Evolutionary conservation across 1,140 invertebrate species (phyloP).

Genomic region (Heliconius hewitsoni): DNA sequence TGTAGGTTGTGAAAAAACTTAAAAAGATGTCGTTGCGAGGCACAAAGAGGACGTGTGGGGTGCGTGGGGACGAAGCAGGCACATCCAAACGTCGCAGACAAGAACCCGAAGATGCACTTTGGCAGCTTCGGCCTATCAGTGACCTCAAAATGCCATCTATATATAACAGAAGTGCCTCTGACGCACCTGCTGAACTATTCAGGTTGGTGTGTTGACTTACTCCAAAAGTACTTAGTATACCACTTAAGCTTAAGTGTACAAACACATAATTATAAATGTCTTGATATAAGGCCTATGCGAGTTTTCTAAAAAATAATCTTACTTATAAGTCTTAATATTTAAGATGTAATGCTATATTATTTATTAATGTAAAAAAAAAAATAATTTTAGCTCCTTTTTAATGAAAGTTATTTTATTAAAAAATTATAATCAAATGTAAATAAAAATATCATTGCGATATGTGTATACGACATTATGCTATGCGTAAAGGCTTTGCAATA

Average conservation of each 20-base stretch:
- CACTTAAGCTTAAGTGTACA: background rate
- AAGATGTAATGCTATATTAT: background rate
- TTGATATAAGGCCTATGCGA: background rate
- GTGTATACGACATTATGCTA: background rate
- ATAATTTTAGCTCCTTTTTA: background rate
- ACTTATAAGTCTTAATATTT: background rate
- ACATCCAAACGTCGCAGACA: slow-evolving; percentile 85
- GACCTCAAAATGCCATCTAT: slow-evolving; percentile 94
- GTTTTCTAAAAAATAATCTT: background rate
- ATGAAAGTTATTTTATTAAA: background rate
- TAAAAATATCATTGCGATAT: background rate
- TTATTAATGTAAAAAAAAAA: background rate
- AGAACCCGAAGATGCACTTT: slow-evolving; percentile 86
- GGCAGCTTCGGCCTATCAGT: slow-evolving; percentile 91
- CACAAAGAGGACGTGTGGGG: slow-evolving; percentile 75
- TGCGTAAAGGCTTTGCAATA: slow-evolving; percentile 16
- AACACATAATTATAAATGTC: background rate
- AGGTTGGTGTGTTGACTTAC: slow-evolving; percentile 61
- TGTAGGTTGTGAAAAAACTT: slow-evolving; percentile 71
- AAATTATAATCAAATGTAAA: background rate
- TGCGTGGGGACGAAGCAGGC: slow-evolving; percentile 84
- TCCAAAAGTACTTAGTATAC: background rate
- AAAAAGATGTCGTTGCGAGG: slow-evolving; percentile 74
- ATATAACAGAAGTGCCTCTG: slow-evolving; percentile 93
- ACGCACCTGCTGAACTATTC: slow-evolving; percentile 94